These are phyloP conservation scores for Rhinatrema bivittatum DNA, from an alignment of 2,797 vertebrate genomes.

Conservation along the genomic window DNA sequence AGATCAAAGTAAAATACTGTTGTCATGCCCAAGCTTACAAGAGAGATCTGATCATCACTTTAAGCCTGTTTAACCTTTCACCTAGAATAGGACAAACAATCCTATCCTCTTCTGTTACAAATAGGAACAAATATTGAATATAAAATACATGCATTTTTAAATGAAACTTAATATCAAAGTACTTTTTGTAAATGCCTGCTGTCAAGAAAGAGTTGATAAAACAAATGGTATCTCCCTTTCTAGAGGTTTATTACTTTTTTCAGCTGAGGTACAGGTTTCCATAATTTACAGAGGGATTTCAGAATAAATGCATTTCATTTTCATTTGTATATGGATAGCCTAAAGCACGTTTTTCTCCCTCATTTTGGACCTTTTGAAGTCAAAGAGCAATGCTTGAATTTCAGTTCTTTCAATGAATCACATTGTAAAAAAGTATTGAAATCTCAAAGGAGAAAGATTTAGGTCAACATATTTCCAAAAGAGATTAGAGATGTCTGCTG, in stretches of 20 bases:
- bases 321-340: neutral
- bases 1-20: constrained; percentile 23
- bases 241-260: neutral
- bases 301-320: constrained; percentile 5
- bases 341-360: neutral
- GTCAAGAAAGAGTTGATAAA: neutral
- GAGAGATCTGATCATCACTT: neutral
- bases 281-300: neutral
- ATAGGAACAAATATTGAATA: neutral
- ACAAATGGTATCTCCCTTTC: neutral
- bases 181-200: neutral
- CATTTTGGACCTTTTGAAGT: neutral
- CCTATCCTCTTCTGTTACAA: no score
- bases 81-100: neutral
- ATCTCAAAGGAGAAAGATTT: constrained; percentile 3
- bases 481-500: constrained; percentile 4
- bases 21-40: neutral
- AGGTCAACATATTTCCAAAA: constrained; percentile 1
- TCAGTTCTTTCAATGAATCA: constrained; percentile 7
- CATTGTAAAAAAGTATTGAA: neutral
- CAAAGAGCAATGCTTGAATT: neutral
- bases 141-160: neutral
- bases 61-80: constrained; percentile 9
- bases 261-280: neutral
- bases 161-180: neutral